Evolutionary conservation across 2,113 vertebrate species (phyloP).

Genomic region (Montifringilla adamsi): DNA sequence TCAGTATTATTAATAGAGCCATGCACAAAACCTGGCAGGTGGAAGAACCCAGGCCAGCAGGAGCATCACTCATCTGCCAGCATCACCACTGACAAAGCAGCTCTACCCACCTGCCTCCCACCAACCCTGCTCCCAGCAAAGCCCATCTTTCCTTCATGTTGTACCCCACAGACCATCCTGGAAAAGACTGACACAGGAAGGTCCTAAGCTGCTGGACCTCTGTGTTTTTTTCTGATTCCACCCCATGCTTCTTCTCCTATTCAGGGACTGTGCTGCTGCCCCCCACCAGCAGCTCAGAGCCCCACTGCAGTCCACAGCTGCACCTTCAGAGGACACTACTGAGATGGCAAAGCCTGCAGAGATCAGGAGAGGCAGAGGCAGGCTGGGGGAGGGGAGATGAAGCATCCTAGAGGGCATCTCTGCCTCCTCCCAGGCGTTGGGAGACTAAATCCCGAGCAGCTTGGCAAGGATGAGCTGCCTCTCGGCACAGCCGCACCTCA

Average conservation of each 20-base stretch:
- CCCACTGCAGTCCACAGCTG: background rate
- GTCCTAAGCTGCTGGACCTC: background rate
- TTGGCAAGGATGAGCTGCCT: background rate
- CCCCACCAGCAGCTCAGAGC: background rate
- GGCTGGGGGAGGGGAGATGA: conserved; percentile 42
- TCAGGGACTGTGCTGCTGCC: background rate
- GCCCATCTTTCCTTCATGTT: background rate
- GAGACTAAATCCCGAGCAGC: background rate
- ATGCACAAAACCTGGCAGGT: background rate
- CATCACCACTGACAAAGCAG: background rate
- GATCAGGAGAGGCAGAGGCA: background rate
- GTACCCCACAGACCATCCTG: background rate
- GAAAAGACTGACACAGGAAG: background rate
- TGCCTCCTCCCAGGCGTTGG: background rate
- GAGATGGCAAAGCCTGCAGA: background rate
- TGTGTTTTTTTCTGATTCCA: background rate
- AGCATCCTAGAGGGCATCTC: conserved; percentile 34
- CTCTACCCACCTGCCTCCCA: conserved; percentile 22
- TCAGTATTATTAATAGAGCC: conserved; percentile 2
- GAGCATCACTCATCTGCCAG: background rate
- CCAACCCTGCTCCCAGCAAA: background rate
- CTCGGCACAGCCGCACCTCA: background rate
- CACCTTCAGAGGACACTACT: background rate
- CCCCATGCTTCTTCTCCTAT: background rate
- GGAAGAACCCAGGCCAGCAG: background rate